Percentiles rank a stretch among this genome's conserved stretches.
Evolutionary conservation across 1,140 invertebrate genomes (phyloP).

Genomic region (Oedothorax gibbosus): DNA sequence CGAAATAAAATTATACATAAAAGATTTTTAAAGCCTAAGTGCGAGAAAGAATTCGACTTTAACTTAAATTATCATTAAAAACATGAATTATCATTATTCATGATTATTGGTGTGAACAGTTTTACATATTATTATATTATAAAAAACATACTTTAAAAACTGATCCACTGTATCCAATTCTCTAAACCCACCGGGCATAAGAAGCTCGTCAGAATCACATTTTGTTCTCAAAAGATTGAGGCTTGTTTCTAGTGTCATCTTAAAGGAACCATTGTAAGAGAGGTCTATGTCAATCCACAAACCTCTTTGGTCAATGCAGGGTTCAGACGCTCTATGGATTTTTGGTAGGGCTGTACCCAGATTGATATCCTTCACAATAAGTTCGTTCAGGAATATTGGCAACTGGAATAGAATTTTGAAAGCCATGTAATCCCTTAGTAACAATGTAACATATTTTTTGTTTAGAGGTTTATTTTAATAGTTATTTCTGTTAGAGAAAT

Average conservation of each 20-base stretch:
- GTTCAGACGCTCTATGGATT: conserved; percentile 80
- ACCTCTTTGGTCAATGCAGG: conserved; percentile 85
- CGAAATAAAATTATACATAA: background rate
- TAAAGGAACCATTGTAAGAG: conserved; percentile 86
- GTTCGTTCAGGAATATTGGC: conserved; percentile 88
- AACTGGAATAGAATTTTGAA: conserved; percentile 70
- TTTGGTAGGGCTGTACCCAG: conserved; percentile 82
- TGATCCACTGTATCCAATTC: conserved; percentile 25
- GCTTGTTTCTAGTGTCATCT: conserved; percentile 94
- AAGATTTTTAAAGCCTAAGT: background rate
- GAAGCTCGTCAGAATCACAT: conserved; percentile 60
- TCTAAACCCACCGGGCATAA: conserved; percentile 20
- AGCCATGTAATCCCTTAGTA: background rate
- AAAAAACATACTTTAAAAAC: conserved; percentile 17
- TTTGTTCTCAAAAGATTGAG: conserved; percentile 91
- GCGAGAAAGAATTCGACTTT: background rate
- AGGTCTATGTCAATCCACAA: conserved; percentile 94
- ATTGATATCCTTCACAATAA: conserved; percentile 81
- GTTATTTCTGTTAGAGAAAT: too few species aligned
- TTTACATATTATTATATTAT: background rate
- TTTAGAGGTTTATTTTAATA: too few species aligned
- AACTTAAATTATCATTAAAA: too few species aligned
- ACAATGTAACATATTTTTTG: too few species aligned
- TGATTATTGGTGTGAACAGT: too few species aligned
- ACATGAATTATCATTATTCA: too few species aligned